These are phyloP conservation scores for Bufo gargarizans DNA, from an alignment of 2,113 vertebrate genomes.

Conservation along the genomic window DNA sequence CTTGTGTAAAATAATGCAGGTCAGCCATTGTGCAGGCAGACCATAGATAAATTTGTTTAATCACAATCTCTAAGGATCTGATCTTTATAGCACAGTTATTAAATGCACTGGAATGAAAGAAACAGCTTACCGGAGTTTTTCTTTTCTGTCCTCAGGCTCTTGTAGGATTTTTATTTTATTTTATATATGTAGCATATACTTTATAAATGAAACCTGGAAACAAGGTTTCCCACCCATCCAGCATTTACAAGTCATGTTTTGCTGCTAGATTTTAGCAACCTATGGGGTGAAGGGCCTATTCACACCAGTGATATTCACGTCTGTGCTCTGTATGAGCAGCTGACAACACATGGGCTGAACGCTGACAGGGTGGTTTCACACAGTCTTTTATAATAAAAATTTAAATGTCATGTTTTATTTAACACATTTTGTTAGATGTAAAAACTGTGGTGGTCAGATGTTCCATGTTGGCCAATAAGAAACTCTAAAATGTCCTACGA, in stretches of 20 bases:
- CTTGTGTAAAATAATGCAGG: constrained; percentile 38
- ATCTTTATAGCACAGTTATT: constrained; percentile 50
- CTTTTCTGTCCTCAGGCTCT: constrained; percentile 33
- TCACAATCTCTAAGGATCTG: constrained; percentile 54
- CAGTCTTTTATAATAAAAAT: too few relatives aligned
- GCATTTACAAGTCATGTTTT: neutral
- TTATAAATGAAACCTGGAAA: constrained; percentile 7
- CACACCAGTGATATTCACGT: too few relatives aligned
- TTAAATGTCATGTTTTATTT: too few relatives aligned
- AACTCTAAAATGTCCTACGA: too few relatives aligned
- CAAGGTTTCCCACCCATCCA: constrained; percentile 2
- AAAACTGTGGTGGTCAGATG: too few relatives aligned
- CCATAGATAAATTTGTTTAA: constrained; percentile 56
- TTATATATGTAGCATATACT: constrained; percentile 23
- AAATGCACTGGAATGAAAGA: constrained; percentile 54
- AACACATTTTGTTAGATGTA: too few relatives aligned
- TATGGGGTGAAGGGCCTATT: neutral
- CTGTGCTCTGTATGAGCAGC: too few relatives aligned
- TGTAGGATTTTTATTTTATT: neutral
- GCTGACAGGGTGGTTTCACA: too few relatives aligned
- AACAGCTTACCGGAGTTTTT: constrained; percentile 51
- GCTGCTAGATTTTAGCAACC: neutral
- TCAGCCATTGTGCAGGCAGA: constrained; percentile 27
- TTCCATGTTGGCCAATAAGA: too few relatives aligned
- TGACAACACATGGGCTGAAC: too few relatives aligned